Evolutionary conservation across 2,113 vertebrate species (phyloP).

Genomic region (Chaetodon trifascialis): DNA sequence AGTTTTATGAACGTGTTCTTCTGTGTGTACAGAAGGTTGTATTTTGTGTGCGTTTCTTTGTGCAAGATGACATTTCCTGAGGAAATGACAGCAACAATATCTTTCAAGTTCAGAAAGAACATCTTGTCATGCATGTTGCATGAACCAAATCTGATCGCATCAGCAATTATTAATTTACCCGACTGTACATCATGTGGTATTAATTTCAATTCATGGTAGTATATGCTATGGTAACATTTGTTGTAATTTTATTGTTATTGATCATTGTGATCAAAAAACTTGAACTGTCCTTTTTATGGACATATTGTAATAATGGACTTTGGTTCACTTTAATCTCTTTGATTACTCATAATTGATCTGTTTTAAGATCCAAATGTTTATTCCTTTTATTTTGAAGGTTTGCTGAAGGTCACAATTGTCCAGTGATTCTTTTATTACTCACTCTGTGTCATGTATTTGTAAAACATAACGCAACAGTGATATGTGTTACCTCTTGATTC

Average conservation of each 20-base stretch:
- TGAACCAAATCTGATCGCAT: constrained; percentile 40
- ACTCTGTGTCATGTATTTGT: no score
- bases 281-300: no score
- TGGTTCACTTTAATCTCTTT: not conserved
- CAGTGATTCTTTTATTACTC: no score
- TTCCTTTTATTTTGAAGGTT: not conserved
- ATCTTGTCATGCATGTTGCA: constrained; percentile 49
- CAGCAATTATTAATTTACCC: constrained; percentile 12
- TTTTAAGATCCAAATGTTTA: not conserved
- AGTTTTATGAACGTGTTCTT: not conserved
- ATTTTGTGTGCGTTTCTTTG: no score
- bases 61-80: no score
- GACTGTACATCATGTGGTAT: not conserved
- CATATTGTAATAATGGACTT: not conserved
- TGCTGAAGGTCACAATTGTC: not conserved
- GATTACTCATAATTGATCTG: not conserved
- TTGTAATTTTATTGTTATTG: not conserved
- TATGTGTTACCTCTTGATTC: not conserved
- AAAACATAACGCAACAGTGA: no score
- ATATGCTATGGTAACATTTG: not conserved
- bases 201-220: not conserved
- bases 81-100: not conserved
- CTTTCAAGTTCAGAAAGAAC: not conserved
- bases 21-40: not conserved
- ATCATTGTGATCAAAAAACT: constrained; percentile 12